Base-by-base conservation (phyloP, 53 echinoderm and acorn worm species). In the Echinometra lucunter region DNA sequence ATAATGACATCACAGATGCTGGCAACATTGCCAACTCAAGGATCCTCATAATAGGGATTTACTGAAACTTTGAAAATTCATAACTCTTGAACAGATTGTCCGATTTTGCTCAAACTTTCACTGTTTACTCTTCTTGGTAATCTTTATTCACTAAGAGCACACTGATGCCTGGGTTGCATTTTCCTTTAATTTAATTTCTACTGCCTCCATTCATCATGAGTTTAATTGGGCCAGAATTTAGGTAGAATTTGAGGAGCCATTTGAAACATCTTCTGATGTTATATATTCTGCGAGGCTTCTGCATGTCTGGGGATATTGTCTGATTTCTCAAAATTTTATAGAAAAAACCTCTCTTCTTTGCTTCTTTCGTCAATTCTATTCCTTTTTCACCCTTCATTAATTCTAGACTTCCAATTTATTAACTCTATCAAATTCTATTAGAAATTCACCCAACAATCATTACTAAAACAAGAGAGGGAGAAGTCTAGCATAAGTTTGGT, bases 221-320 rank as follows among this genome's bases (percentile, higher is more conserved):
- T 85, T 85, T 85, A 85, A 85, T 85, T 85, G 27, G 49, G 49
- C 85, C 13, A 18, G 11, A 16, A 85, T 28, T 9, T 12, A 12
- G 11, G 85, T 49, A 47, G 85, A 85, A 85, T 47, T n/a, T 49
- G 38, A 78, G 78, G 78, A 78, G 78, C 78, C 78, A 3, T 45
- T 85, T 85, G 9, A 85, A 30, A 10, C 47, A 47, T 85, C 30
- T 85, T 49, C 7, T n/a, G 3, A 34, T 40, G 34, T 75, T 16
- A 38, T 37, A 9, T 10, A 45, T 82, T 47, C 45, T 49, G 8
- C 49, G 45, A 28, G 85, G 45, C 85, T 49, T 28, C 85, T 85
- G 9, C 47, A n/a, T n/a, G 85, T 85, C 85, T 85, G 85, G 28
- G 53, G 19, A 18, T 21, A 81, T 81, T 38, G 72, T 75, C 35